phyloP scores from a whole-genome alignment of 30 jellyfish, hydroid and myxozoan genomes.

The Aurelia aurita region DNA sequence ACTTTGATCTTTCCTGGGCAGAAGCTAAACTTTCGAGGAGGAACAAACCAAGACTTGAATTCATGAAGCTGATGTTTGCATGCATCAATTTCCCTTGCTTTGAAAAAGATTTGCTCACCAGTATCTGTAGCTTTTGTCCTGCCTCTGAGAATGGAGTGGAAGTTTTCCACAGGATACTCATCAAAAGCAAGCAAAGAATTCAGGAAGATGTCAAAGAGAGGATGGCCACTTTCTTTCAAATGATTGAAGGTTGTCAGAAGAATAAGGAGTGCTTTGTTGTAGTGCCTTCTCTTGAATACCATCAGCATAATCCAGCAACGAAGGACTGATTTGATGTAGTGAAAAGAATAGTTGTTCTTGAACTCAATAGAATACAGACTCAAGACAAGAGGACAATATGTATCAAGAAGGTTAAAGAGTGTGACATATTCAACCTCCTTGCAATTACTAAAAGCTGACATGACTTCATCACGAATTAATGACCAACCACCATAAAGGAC shows the following conservation, averaged over 20 bases:
- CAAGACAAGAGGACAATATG: constrained; percentile 23
- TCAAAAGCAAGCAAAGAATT: not conserved
- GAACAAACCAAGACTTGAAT: too few species aligned
- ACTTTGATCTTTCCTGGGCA: too few species aligned
- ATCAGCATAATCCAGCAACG: constrained; percentile 27
- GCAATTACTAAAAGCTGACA: not conserved
- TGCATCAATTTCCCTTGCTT: too few species aligned
- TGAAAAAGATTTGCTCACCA: constrained; percentile 8
- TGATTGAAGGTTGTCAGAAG: too few species aligned
- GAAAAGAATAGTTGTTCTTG: constrained; percentile 11
- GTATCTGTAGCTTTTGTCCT: constrained; percentile 28
- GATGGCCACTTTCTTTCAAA: constrained; percentile 7
- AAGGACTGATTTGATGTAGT: not conserved
- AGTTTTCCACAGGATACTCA: constrained; percentile 22
- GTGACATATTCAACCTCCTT: constrained; percentile 19
- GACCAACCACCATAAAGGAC: too few species aligned
- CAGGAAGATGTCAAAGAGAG: not conserved
- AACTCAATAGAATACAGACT: too few species aligned
- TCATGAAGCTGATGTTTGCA: too few species aligned
- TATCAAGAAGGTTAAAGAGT: not conserved
- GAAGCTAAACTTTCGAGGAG: too few species aligned
- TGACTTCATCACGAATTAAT: not conserved
- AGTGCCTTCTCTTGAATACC: constrained; percentile 7
- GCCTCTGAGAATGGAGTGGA: constrained; percentile 2
- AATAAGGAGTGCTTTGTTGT: constrained; percentile 18